These are phyloP conservation scores for Pectinophora gossypiella DNA, from an alignment of 1,140 invertebrate genomes.

Conservation along the genomic window DNA sequence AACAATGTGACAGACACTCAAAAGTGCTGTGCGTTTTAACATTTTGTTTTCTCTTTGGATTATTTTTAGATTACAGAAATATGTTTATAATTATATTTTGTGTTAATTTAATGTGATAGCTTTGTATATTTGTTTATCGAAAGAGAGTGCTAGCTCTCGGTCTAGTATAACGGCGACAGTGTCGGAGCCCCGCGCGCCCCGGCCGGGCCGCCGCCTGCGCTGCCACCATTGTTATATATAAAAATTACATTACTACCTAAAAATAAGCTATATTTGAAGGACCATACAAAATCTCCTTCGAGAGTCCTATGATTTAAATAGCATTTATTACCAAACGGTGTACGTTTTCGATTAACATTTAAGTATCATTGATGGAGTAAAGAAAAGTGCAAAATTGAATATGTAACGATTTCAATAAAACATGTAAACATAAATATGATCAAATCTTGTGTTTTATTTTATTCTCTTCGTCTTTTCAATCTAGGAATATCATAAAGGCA, in stretches of 20 bases:
- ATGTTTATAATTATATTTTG: slow-evolving; percentile 73
- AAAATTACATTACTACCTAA: slow-evolving; percentile 33
- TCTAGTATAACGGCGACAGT: slow-evolving; percentile 4
- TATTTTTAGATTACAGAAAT: slow-evolving; percentile 65
- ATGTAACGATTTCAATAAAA: slow-evolving; percentile 73
- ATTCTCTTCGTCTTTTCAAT: not conserved
- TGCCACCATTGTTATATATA: slow-evolving; percentile 28
- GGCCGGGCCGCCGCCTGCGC: not conserved
- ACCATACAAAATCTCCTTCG: slow-evolving; percentile 48
- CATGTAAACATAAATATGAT: slow-evolving; percentile 65
- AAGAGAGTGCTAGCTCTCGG: slow-evolving; percentile 35
- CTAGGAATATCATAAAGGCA: no score
- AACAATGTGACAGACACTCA: slow-evolving; percentile 54
- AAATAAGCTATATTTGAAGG: slow-evolving; percentile 47
- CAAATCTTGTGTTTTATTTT: slow-evolving; percentile 45
- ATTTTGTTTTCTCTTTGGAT: slow-evolving; percentile 60
- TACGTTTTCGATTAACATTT: slow-evolving; percentile 66
- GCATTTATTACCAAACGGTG: slow-evolving; percentile 74
- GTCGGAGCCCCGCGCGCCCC: not conserved
- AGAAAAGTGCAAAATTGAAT: slow-evolving; percentile 73
- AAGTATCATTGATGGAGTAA: slow-evolving; percentile 65
- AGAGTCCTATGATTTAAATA: slow-evolving; percentile 61
- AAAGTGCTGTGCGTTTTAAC: slow-evolving; percentile 60
- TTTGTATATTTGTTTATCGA: slow-evolving; percentile 68
- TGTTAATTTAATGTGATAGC: slow-evolving; percentile 73